A percentile compares a stretch with the other conserved stretches of the same genome.
Conservation (phyloP, 1,140 invertebrate species). For the Harlomillsia oculata region DNA sequence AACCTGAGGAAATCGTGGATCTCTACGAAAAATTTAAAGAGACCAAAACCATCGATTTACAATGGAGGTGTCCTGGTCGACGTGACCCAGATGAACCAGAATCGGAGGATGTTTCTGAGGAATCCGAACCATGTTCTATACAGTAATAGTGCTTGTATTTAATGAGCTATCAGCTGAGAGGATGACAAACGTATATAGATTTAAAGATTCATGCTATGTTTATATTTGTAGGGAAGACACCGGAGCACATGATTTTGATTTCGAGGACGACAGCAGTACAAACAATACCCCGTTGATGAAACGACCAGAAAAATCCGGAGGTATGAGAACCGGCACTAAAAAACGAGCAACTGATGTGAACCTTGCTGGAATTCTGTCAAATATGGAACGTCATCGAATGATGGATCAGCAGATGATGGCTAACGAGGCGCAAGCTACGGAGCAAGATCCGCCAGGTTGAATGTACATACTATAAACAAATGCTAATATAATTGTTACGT, state of each 20-base stretch:
- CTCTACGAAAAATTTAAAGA: constrained; percentile 50
- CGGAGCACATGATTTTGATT: constrained; percentile 60
- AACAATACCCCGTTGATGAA: constrained; percentile 52
- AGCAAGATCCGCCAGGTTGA: neutral
- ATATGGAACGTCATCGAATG: constrained; percentile 58
- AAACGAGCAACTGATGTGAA: constrained; percentile 67
- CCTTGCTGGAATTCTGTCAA: constrained; percentile 60
- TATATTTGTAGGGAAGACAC: constrained; percentile 42
- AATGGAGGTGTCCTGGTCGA: constrained; percentile 56
- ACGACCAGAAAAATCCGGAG: constrained; percentile 48
- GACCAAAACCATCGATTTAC: constrained; percentile 45
- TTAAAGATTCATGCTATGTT: neutral
- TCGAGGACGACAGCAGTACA: constrained; percentile 64
- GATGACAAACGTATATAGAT: no score
- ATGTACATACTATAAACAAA: no score
- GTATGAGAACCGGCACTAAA: constrained; percentile 59
- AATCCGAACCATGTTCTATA: no score
- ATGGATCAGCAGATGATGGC: constrained; percentile 53
- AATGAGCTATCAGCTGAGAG: no score
- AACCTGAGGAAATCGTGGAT: constrained; percentile 44
- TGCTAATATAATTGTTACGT: no score
- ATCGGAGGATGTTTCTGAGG: constrained; percentile 21
- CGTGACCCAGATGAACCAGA: constrained; percentile 46
- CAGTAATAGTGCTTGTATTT: no score
- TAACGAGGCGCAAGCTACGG: constrained; percentile 46